phyloP scores from a whole-genome alignment of 2,797 vertebrate genomes.

The Mareca strepera region DNA sequence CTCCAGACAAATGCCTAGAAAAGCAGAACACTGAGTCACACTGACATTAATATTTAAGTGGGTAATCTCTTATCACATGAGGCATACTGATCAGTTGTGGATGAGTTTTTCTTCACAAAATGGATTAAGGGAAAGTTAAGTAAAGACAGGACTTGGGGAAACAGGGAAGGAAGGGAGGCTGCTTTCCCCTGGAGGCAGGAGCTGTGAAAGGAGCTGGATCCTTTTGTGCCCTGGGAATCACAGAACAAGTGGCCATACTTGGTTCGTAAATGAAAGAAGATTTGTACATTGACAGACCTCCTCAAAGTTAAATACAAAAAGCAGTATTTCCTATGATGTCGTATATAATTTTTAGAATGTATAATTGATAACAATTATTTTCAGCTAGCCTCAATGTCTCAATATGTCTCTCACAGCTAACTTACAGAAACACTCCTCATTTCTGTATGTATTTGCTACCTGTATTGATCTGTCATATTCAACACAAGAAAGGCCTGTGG shows the following conservation, averaged over 20 bases:
- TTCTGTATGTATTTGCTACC: neutral
- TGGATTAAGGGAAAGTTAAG: neutral
- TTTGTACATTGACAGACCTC: neutral
- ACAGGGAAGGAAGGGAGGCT: rapidly evolving
- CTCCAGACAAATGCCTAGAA: neutral
- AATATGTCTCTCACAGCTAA: neutral
- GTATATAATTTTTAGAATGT: neutral
- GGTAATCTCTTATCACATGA: neutral
- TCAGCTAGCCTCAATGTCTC: neutral
- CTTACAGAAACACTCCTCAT: neutral
- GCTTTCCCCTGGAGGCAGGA: neutral
- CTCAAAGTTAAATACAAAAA: neutral
- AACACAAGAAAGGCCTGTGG: neutral
- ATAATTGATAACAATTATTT: neutral
- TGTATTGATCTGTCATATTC: neutral
- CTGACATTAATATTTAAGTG: neutral
- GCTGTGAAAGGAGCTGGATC: neutral
- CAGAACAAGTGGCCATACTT: neutral
- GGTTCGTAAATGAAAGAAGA: neutral
- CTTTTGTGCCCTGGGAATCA: rapidly evolving
- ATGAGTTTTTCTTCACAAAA: neutral
- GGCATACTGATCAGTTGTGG: neutral
- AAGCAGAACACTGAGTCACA: neutral
- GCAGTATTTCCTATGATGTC: neutral
- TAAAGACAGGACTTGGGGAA: neutral